Percentiles rank a stretch among this genome's conserved stretches.
Evolutionary conservation across 2,113 vertebrate species (phyloP).

Genomic region (Melanerpes formicivorus): DNA sequence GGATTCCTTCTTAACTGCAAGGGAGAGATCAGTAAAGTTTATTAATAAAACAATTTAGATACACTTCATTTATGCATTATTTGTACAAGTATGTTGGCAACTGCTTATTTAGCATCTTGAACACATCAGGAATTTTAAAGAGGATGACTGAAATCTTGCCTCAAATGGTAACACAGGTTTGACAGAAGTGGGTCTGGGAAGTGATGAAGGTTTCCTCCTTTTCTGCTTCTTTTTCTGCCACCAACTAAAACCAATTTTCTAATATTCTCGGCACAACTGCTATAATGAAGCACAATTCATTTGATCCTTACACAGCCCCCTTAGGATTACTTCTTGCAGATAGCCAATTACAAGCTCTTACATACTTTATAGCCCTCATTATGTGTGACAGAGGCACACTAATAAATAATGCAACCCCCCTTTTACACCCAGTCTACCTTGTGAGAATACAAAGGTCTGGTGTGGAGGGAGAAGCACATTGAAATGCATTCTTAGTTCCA

Average conservation of each 20-base stretch:
- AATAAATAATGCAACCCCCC: constrained; percentile 65
- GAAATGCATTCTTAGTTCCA: constrained; percentile 55
- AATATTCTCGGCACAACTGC: constrained; percentile 61
- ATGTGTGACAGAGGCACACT: constrained; percentile 57
- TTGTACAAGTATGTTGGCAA: constrained; percentile 47
- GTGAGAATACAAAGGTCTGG: constrained; percentile 33
- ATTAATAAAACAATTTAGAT: constrained; percentile 54
- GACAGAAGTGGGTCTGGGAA: constrained; percentile 12
- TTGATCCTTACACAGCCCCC: constrained; percentile 58
- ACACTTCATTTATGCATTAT: constrained; percentile 53
- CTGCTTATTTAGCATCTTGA: constrained; percentile 23
- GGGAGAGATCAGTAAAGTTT: constrained; percentile 36
- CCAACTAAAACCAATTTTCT: constrained; percentile 58
- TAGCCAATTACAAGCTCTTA: constrained; percentile 70
- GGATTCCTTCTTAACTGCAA: constrained; percentile 43
- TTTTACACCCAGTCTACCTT: constrained; percentile 54
- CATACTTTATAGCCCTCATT: constrained; percentile 63
- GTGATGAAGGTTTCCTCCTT: neutral
- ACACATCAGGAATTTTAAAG: constrained; percentile 36
- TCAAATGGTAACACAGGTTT: constrained; percentile 10
- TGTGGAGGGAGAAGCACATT: neutral
- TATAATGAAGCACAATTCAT: constrained; percentile 72
- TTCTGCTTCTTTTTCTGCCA: constrained; percentile 24
- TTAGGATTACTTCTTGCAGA: constrained; percentile 55
- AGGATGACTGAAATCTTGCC: constrained; percentile 11